Evolutionary conservation across 2,113 vertebrate genomes (phyloP), one percentile per base, ranked within the genome.

Genomic region (Megaleporinus macrocephalus): DNA sequence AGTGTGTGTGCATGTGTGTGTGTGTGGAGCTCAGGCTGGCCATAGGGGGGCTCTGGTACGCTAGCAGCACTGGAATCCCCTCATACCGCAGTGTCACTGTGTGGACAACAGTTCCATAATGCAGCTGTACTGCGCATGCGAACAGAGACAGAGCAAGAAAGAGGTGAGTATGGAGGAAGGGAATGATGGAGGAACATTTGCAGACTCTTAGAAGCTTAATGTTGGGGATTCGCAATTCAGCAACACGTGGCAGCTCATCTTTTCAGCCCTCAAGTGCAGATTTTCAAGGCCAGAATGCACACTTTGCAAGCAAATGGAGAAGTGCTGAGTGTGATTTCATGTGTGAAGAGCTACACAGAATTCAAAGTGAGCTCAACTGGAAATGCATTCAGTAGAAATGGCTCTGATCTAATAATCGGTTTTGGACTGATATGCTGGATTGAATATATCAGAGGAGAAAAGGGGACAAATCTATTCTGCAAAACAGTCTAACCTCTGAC

Each of bases 71-170:
- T 68, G 55, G 49, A 78, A 76, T 76, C 70, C 76, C 71, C 76
- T 89, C 66, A 88, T 82, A 88, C 87, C 87, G 90, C 92, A 90
- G 89, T 87, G 89, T 88, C 89, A 89, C 82, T 83, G 77, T 84
- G 78, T 84, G 88, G 74, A 85, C 83, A 89, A 63, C 84, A 79
- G 73, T 29, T 86, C 81, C 82, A 84, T 77, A 73, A 66, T 79
- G 73, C 85, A 84, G 27, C 49, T 66, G 53, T 51, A 78, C 0
- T 41, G 72, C 78, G 78, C 87, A 89, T 87, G 86, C 73, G 68
- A 79, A 79, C 63, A 72, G 57, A 80, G 33, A 16, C 41, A 29
- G n/a, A 18, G 53, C 49, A 51, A 36, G 20, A 22, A 51, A 24
- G 27, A 44, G 18, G 33, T 29, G 63, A n/a, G 22, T 47, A 41